Evolutionary conservation across 2,113 vertebrate genomes (phyloP), one percentile per base, ranked within the genome.

Genomic region (Euleptes europaea): DNA sequence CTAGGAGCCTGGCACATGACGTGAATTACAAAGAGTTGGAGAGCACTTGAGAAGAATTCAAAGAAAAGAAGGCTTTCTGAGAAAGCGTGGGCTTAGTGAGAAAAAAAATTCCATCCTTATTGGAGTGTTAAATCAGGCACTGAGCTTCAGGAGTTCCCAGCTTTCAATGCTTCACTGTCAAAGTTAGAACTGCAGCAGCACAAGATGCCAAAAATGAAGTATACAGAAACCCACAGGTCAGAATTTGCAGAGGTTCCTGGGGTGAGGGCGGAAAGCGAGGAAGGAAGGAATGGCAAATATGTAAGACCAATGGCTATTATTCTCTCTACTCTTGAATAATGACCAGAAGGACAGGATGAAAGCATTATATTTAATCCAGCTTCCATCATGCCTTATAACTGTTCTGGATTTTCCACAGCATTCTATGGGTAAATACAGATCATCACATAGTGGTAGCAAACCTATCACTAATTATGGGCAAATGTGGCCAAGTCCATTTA

Each of bases 61-160:
- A 87, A 86, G 33, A 78, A 72, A 87, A 86, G 6, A 6, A 84
- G 44, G 35, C 8, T 35, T 19, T 73, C 89, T 94, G 79, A 79
- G 83, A 82, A 92, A 85, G 71, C 85, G 13, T 10, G 47, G 87
- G 51, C 51, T 12, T 88, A 91, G 80, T 74, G 47, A 44, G 44
- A 28, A 47, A 38, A 91, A 80, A 60, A 81, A 84, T 31, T 86
- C 31, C 84, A 66, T 88, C 71, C 80, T 28, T 78, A 79, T 21
- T 92, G 66, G 92, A 92, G 54, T 79, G 93, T 88, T 91, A 92
- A 92, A 91, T 77, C 66, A 85, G 54, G 63, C 83, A 91, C 69
- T 38, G 86, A 83, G 75, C 77, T 82, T 84, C 81, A 54, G 7
- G 54, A 83, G 60, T 21, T 87, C 88, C 80, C 89, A 89, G 67